Percentiles rank a stretch among this genome's conserved stretches.
These are phyloP conservation scores for Paraescarpia echinospica DNA, from an alignment of 1,140 invertebrate genomes.

Conservation along the genomic window DNA sequence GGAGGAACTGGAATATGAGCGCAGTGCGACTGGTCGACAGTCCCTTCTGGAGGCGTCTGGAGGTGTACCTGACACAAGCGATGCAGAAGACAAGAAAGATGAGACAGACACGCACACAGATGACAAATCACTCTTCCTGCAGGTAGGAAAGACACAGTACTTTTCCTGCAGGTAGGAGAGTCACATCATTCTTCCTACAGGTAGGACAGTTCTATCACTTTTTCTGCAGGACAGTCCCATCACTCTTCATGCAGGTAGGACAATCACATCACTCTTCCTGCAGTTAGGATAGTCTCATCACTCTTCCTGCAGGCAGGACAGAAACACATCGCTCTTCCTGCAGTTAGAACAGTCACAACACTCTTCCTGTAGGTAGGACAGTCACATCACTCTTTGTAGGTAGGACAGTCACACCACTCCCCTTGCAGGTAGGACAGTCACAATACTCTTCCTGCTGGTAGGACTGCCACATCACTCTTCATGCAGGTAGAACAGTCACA, in stretches of 20 bases:
- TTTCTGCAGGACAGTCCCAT: neutral
- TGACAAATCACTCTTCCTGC: neutral
- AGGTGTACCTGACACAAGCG: slow-evolving; percentile 26
- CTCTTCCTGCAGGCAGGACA: neutral
- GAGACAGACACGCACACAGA: neutral
- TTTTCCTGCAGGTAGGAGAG: neutral
- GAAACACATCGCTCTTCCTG: neutral
- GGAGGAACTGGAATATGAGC: slow-evolving; percentile 36
- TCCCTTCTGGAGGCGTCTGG: slow-evolving; percentile 17
- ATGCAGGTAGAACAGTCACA: neutral
- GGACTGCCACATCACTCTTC: neutral
- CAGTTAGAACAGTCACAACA: neutral
- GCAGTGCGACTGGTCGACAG: slow-evolving; percentile 25
- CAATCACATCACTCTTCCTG: neutral
- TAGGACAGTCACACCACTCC: neutral
- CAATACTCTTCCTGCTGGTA: neutral
- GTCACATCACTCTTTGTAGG: neutral
- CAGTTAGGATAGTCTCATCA: neutral
- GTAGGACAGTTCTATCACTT: neutral
- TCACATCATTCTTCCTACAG: neutral
- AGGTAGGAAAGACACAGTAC: neutral
- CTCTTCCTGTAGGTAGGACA: neutral
- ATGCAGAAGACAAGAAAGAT: slow-evolving; percentile 18
- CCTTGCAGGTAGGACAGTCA: neutral
- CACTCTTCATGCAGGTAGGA: neutral